Evolutionary conservation across 2,797 vertebrate species (phyloP).

Genomic region (Capromys pilorides): DNA sequence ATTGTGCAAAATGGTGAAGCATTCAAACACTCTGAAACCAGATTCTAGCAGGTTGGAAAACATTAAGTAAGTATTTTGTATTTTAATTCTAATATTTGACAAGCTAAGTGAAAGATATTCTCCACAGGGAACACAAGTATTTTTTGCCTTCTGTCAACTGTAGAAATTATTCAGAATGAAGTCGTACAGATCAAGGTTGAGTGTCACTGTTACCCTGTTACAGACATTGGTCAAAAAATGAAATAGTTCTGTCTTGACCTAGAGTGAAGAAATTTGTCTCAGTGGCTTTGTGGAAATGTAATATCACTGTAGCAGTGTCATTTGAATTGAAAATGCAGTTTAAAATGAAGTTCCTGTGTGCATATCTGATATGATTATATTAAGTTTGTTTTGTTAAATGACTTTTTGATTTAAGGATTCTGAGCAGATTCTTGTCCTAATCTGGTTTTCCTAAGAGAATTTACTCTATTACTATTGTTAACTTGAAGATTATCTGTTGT

Average conservation of each 20-base stretch:
- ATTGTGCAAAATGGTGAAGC: slow-evolving; percentile 99
- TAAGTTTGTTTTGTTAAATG: slow-evolving; percentile 89
- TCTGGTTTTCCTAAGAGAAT: slow-evolving; percentile 85
- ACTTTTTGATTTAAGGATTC: slow-evolving; percentile 86
- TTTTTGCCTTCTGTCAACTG: slow-evolving; percentile 82
- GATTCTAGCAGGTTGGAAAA: slow-evolving; percentile 99
- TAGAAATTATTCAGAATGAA: slow-evolving; percentile 84
- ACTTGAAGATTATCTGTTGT: slow-evolving; percentile 87
- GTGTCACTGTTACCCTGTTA: slow-evolving; percentile 81
- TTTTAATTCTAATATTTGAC: slow-evolving; percentile 84
- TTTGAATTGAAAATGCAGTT: slow-evolving; percentile 87
- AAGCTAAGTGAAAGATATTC: slow-evolving; percentile 85
- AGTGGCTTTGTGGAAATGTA: slow-evolving; percentile 81
- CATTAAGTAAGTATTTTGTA: slow-evolving; percentile 97
- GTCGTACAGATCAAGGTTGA: slow-evolving; percentile 80
- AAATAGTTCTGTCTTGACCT: slow-evolving; percentile 82
- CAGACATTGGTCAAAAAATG: slow-evolving; percentile 82
- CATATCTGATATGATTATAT: slow-evolving; percentile 86
- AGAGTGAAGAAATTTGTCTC: slow-evolving; percentile 83
- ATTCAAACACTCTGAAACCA: slow-evolving; percentile 99
- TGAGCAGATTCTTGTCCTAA: slow-evolving; percentile 86
- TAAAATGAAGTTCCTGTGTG: slow-evolving; percentile 86
- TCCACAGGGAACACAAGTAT: slow-evolving; percentile 83
- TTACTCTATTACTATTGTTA: slow-evolving; percentile 85
- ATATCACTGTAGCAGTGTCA: slow-evolving; percentile 83